Evolutionary conservation across 1,140 invertebrate species (phyloP).

Genomic region (Caenorhabditis tropicalis): DNA sequence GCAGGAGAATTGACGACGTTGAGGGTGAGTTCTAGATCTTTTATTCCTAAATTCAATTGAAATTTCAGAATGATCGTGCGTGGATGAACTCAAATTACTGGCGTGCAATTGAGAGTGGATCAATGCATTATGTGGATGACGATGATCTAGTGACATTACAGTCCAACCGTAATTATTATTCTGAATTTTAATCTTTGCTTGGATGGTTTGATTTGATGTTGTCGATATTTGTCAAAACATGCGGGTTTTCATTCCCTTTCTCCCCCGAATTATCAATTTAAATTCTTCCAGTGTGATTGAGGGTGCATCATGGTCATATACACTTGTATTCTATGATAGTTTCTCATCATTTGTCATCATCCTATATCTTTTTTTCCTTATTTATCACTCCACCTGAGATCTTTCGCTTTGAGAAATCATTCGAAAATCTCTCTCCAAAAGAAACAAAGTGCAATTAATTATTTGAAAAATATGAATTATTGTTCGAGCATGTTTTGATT

Average conservation of each 20-base stretch:
- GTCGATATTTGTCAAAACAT: constrained; percentile 29
- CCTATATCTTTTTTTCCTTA: neutral
- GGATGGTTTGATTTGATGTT: constrained; percentile 41
- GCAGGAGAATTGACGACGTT: constrained; percentile 62
- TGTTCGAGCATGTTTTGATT: no score
- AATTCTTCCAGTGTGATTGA: neutral
- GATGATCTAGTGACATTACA: constrained; percentile 48
- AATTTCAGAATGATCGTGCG: constrained; percentile 51
- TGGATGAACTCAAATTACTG: constrained; percentile 55
- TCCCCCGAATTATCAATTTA: neutral
- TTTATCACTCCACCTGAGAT: neutral
- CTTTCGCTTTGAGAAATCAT: neutral
- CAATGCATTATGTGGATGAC: constrained; percentile 52
- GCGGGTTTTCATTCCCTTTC: neutral
- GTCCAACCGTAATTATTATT: constrained; percentile 54
- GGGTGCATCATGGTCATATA: neutral
- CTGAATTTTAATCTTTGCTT: constrained; percentile 48
- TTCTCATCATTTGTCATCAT: neutral
- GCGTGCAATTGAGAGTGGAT: constrained; percentile 45
- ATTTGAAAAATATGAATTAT: no score
- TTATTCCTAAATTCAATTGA: neutral
- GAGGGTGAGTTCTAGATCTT: constrained; percentile 46
- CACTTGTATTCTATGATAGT: constrained; percentile 1
- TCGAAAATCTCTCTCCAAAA: no score
- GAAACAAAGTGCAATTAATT: no score